Conservation (phyloP, 2,888 invertebrate genomes). For the Ferrisia virgata region DNA sequence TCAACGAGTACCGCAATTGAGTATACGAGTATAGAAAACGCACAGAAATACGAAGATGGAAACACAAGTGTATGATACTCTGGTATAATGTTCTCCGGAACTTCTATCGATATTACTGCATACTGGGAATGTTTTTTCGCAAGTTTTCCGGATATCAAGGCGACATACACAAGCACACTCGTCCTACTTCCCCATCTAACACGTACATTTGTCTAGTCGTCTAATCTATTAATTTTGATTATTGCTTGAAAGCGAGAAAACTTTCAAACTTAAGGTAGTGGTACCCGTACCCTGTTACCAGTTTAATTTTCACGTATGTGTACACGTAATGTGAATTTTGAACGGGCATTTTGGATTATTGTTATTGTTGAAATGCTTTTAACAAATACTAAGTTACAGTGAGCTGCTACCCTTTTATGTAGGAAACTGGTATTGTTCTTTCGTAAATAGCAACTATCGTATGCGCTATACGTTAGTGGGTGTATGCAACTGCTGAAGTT, state of each 20-base stretch:
- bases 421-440: conserved; percentile 30
- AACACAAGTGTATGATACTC: too few relatives aligned
- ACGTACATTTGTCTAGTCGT: neutral
- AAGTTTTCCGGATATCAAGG: too few relatives aligned
- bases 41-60: too few relatives aligned
- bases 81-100: too few relatives aligned
- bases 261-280: neutral
- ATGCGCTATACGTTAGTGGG: too few relatives aligned
- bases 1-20: too few relatives aligned
- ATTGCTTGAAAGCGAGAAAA: neutral
- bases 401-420: neutral
- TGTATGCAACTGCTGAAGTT: neutral
- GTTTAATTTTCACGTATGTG: neutral
- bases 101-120: too few relatives aligned
- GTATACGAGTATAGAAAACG: too few relatives aligned
- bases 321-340: conserved; percentile 29
- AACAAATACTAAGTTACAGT: neutral
- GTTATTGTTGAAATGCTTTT: conserved; percentile 38
- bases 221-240: neutral
- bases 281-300: neutral
- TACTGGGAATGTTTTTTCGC: too few relatives aligned
- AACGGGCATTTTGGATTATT: conserved; percentile 32
- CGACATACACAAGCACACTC: too few relatives aligned
- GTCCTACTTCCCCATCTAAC: too few relatives aligned
- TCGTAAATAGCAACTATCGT: neutral